phyloP scores from a whole-genome alignment of 2,888 invertebrate species.

The Rhopalosiphum nymphaeae region DNA sequence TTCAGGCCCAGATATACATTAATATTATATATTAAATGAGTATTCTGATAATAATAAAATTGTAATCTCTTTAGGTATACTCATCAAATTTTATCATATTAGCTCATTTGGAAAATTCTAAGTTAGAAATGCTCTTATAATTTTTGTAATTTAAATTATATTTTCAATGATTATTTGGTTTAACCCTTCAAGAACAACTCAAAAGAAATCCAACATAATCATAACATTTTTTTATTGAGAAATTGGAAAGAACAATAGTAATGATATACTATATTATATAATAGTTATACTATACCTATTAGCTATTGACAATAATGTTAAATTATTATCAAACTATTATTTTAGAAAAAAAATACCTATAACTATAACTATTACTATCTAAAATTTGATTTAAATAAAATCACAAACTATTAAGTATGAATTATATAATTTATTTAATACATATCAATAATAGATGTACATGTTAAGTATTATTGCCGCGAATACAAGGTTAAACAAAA shows the following conservation, averaged over 20 bases:
- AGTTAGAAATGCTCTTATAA: background rate
- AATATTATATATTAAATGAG: background rate
- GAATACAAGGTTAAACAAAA: background rate
- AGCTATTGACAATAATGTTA: background rate
- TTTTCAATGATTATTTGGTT: background rate
- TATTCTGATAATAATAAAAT: background rate
- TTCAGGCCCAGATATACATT: background rate
- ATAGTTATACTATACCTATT: background rate
- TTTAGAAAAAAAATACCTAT: too few relatives aligned
- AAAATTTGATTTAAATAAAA: background rate
- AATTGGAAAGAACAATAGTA: too few relatives aligned
- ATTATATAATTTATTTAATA: background rate
- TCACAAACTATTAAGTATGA: background rate
- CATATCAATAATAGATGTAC: background rate
- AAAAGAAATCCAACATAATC: background rate
- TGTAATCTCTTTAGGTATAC: background rate
- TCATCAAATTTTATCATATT: background rate
- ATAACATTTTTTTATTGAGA: background rate
- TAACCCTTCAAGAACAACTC: background rate
- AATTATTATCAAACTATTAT: background rate
- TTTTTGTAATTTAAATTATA: background rate
- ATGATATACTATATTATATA: background rate
- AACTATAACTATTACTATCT: background rate
- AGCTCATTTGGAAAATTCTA: background rate
- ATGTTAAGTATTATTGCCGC: background rate